Conservation (phyloP, 2,888 invertebrate species). For the Eumerus sabulonum region DNA sequence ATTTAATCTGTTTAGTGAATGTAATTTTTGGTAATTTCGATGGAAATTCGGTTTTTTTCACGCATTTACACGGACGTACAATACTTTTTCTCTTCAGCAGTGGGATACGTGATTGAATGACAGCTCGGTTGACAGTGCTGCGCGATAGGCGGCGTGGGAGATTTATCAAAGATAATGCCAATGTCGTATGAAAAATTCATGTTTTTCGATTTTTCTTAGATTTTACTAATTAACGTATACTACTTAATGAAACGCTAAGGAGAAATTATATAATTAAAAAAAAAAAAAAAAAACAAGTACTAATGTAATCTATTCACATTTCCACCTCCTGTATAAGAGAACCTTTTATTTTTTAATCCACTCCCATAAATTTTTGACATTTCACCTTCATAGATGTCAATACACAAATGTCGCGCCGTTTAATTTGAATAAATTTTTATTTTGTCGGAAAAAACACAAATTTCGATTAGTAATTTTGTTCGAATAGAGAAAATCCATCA, state of each 20-base stretch:
- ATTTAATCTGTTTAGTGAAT: neutral
- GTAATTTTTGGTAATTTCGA: constrained; percentile 24
- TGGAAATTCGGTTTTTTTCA: constrained; percentile 24
- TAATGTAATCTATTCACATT: no score
- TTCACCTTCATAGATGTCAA: constrained; percentile 30
- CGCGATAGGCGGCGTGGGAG: constrained; percentile 16
- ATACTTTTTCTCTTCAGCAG: constrained; percentile 19
- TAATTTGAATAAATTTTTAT: constrained; percentile 40
- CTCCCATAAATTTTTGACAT: constrained; percentile 12
- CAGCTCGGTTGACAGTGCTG: constrained; percentile 7
- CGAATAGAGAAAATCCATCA: neutral
- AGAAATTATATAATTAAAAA: no score
- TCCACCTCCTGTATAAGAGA: constrained; percentile 5
- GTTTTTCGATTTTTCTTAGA: no score
- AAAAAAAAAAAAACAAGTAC: no score
- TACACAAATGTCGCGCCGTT: constrained; percentile 62
- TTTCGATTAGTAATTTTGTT: constrained; percentile 6
- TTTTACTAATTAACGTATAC: no score
- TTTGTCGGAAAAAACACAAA: neutral
- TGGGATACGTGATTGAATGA: constrained; percentile 49
- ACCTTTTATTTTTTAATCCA: neutral
- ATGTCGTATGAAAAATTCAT: no score
- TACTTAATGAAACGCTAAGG: no score
- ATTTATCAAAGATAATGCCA: neutral
- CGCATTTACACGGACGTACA: constrained; percentile 27